Percentiles rank a stretch among this genome's conserved stretches.
Evolutionary conservation across 2,888 invertebrate species (phyloP).

Genomic region (Syritta pipiens): DNA sequence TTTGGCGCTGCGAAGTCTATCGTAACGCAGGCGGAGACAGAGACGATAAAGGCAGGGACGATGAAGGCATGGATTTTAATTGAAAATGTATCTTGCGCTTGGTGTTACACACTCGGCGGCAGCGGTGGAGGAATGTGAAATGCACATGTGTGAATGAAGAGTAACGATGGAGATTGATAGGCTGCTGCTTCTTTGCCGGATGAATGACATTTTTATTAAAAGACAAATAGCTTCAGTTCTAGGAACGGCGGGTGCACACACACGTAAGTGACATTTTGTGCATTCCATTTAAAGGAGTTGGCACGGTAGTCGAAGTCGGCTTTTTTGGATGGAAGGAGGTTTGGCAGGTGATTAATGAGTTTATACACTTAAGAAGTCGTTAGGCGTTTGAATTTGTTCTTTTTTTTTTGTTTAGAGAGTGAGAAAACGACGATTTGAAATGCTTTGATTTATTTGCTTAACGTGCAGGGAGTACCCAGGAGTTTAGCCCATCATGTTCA

Average conservation of each 20-base stretch:
- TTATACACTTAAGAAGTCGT: conserved; percentile 52
- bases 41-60: not conserved
- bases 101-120: conserved; percentile 40
- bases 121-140: conserved; percentile 3
- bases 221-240: conserved; percentile 64
- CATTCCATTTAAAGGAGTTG: conserved; percentile 44
- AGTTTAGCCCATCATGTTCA: conserved; percentile 20
- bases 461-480: too few relatives aligned
- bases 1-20: conserved; percentile 65
- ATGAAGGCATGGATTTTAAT: conserved; percentile 23
- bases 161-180: conserved; percentile 55
- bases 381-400: not conserved
- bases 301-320: too few relatives aligned
- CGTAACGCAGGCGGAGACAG: conserved; percentile 26
- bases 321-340: not conserved
- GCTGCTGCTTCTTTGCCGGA: conserved; percentile 30
- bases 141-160: conserved; percentile 50
- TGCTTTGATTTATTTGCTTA: conserved; percentile 26
- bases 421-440: too few relatives aligned
- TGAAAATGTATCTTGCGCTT: conserved; percentile 33
- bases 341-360: conserved; percentile 59
- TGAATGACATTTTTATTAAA: conserved; percentile 67
- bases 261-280: conserved; percentile 21
- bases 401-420: too few relatives aligned
- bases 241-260: conserved; percentile 49